Conservation (phyloP, 2,888 invertebrate genomes). For the Callyntrura guangdongensis region DNA sequence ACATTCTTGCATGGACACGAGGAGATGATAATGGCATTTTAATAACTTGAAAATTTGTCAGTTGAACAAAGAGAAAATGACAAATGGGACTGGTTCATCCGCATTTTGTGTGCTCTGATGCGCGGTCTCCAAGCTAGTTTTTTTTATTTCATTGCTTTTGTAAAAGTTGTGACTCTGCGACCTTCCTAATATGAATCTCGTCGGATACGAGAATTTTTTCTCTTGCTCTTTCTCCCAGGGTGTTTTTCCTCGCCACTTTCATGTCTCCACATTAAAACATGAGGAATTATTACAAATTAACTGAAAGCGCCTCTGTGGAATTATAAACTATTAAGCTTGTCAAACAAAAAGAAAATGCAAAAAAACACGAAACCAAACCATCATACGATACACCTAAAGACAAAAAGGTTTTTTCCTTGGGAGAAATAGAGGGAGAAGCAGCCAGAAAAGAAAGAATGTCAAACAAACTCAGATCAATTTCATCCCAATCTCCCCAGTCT, state of each 20-base stretch:
- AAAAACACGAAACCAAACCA: too few relatives aligned
- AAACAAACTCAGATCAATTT: conserved; percentile 12
- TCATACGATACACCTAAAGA: neutral
- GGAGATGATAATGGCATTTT: conserved; percentile 29
- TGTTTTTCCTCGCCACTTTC: neutral
- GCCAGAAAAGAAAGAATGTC: neutral
- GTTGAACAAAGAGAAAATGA: conserved; percentile 64
- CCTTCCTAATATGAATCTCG: conserved; percentile 9
- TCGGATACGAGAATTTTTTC: neutral
- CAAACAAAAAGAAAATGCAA: conserved; percentile 43
- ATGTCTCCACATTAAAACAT: conserved; percentile 15
- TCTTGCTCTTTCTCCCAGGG: neutral
- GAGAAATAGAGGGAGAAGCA: neutral
- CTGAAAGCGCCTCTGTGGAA: neutral
- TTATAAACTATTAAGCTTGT: conserved; percentile 21
- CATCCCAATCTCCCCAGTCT: neutral
- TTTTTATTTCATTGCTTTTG: neutral
- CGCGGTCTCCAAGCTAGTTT: conserved; percentile 36
- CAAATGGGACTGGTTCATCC: conserved; percentile 64
- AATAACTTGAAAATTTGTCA: conserved; percentile 70
- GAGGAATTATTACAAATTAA: conserved; percentile 74
- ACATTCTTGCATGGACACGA: neutral
- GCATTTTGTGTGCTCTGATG: neutral
- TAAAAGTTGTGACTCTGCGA: neutral
- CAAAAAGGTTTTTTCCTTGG: neutral